Base-by-base conservation (phyloP, 2,797 vertebrate genomes). In the Peromyscus melanophrys region DNA sequence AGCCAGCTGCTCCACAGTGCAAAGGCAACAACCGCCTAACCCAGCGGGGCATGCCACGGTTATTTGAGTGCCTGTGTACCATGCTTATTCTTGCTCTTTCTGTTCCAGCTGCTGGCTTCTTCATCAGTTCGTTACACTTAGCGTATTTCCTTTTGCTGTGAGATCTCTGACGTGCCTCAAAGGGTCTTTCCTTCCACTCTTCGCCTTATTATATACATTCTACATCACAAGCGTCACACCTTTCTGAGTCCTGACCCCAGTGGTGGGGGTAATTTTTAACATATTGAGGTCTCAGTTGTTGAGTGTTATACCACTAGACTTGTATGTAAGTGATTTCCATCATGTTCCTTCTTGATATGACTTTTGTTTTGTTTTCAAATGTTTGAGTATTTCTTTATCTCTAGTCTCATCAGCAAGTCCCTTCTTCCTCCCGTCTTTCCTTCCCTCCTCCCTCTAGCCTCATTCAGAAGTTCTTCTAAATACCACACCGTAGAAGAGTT, bases 331-430 rank as follows among this genome's bases (percentile, higher is more conserved):
- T 73, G 34, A n/a, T 67, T 96, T 95, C 29, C 23, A 17, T 82
- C 27, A n/a, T 43, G 76, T 95, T 91, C 69, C 57, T 52, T 80
- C 21, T 84, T 84, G 61, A 69, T 84, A 87, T 1, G 34, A 78
- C 69, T 55, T 77, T 78, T 75, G 12, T 57, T 94, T 91, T 86
- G 40, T 61, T 85, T 75, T 67, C 16, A 19, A 78, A 86, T 83
- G 75, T 67, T 89, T 77, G 29, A 55, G 34, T 73, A 46, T 27
- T 65, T 95, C 34, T 91, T n/a, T 94, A 9, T 83, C 52, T 95
- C 27, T 78, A 12, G 12, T 69, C 14, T 80, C 46, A 69, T 40
- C 31, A 40, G 12, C 21, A 96, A 71, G 46, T 84, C 49, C 43
- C 40, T 27, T 86, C 46, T 31, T 85, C 31, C 31, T 86, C 31